Percentiles rank a stretch among this genome's conserved stretches.
These are phyloP conservation scores for Iguana delicatissima DNA, from an alignment of 2,797 vertebrate species.

Conservation along the genomic window DNA sequence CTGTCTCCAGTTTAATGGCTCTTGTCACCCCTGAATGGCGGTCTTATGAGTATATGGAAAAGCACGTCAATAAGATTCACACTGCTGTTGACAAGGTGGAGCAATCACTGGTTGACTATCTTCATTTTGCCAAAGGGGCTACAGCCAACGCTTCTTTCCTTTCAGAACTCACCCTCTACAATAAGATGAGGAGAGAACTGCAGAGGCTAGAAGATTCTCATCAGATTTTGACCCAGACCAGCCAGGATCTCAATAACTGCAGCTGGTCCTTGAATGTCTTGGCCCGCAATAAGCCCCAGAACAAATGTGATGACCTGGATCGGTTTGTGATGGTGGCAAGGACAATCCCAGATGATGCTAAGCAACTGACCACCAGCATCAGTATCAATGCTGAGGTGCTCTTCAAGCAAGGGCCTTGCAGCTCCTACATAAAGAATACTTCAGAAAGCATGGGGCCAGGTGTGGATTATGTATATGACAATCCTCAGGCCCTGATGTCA, in stretches of 20 bases:
- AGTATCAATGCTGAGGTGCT: slow-evolving; percentile 86
- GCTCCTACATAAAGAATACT: slow-evolving; percentile 70
- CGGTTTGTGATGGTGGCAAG: slow-evolving; percentile 94
- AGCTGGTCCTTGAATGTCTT: slow-evolving; percentile 89
- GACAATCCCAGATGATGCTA: slow-evolving; percentile 90
- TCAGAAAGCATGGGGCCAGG: slow-evolving; percentile 64
- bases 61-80: slow-evolving; percentile 88
- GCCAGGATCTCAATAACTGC: slow-evolving; percentile 85
- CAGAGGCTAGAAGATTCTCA: slow-evolving; percentile 93
- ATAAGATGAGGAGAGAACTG: slow-evolving; percentile 90
- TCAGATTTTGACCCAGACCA: slow-evolving; percentile 92
- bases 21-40: slow-evolving; percentile 89
- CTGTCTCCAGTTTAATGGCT: slow-evolving; percentile 82
- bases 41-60: slow-evolving; percentile 89
- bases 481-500: slow-evolving; percentile 66
- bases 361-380: slow-evolving; percentile 92
- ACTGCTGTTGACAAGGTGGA: slow-evolving; percentile 86
- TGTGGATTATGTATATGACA: slow-evolving; percentile 67
- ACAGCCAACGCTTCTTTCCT: slow-evolving; percentile 86
- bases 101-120: slow-evolving; percentile 84
- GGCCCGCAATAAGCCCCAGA: slow-evolving; percentile 82
- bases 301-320: slow-evolving; percentile 91
- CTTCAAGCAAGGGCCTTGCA: slow-evolving; percentile 81
- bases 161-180: slow-evolving; percentile 85
- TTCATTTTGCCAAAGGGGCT: slow-evolving; percentile 88